Conservation (phyloP, 2,113 vertebrate species). For the Corythaeola cristata region DNA sequence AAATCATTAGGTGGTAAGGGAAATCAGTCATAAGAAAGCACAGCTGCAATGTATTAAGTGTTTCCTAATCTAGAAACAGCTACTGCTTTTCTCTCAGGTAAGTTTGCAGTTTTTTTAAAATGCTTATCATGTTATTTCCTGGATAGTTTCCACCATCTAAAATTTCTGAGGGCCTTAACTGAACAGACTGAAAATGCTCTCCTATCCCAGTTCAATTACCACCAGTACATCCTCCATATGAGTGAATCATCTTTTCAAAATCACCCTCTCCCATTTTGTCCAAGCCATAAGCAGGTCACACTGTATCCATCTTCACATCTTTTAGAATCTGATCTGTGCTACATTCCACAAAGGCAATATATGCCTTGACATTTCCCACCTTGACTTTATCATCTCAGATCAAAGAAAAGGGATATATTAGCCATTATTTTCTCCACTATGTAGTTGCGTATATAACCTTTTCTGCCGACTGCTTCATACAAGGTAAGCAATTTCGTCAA, state of each 20-base stretch:
- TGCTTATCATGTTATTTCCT: background rate
- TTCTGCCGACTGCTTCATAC: background rate
- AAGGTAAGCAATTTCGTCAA: background rate
- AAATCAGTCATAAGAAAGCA: background rate
- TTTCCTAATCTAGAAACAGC: background rate
- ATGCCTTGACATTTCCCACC: background rate
- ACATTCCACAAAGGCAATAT: background rate
- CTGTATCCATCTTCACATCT: background rate
- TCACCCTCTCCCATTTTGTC: background rate
- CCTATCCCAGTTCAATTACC: background rate
- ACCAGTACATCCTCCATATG: background rate
- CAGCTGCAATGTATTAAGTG: background rate
- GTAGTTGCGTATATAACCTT: background rate
- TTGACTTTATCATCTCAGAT: background rate
- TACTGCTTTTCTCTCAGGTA: background rate
- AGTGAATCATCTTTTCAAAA: background rate
- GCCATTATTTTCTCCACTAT: background rate
- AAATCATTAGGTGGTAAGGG: background rate
- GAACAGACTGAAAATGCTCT: background rate
- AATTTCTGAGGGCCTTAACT: background rate
- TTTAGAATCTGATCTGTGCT: background rate
- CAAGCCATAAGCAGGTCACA: background rate
- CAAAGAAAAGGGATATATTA: background rate
- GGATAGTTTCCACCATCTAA: background rate
- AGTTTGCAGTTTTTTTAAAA: background rate